These are phyloP conservation scores for Poeciliopsis infans DNA, from an alignment of 2,797 vertebrate genomes.

Conservation along the genomic window DNA sequence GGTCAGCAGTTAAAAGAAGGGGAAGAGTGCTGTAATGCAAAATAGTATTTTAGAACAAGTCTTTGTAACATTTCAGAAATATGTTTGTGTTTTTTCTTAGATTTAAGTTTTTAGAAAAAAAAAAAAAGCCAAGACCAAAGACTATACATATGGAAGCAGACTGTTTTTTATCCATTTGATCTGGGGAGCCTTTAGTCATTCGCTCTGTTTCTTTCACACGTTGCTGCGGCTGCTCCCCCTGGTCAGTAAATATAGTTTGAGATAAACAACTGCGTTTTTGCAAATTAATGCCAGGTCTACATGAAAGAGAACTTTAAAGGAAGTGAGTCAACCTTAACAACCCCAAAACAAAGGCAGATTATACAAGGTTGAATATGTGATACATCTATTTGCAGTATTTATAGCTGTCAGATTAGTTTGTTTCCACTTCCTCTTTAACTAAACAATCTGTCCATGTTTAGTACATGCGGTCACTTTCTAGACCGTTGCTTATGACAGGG, in stretches of 20 bases:
- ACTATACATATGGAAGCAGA: neutral
- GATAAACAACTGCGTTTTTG: constrained; percentile 43
- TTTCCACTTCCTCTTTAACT: constrained; percentile 58
- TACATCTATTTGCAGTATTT: constrained; percentile 26
- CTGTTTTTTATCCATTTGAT: constrained; percentile 23
- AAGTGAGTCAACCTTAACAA: constrained; percentile 37
- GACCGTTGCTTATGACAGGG: constrained; percentile 55
- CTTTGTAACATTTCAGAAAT: neutral
- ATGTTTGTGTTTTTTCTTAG: neutral
- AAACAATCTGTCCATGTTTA: constrained; percentile 62
- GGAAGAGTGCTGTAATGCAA: neutral
- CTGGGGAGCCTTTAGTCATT: constrained; percentile 40
- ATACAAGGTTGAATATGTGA: constrained; percentile 17
- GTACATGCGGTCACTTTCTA: constrained; percentile 63
- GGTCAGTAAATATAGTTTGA: constrained; percentile 45
- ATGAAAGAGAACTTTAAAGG: constrained; percentile 40
- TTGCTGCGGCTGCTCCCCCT: constrained; percentile 3
- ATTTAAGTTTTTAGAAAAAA: neutral
- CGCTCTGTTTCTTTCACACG: constrained; percentile 34
- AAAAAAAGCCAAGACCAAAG: neutral
- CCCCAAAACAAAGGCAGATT: constrained; percentile 31
- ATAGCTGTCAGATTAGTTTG: constrained; percentile 40
- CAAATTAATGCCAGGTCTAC: constrained; percentile 49
- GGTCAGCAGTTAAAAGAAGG: neutral
- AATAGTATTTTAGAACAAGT: neutral